These are phyloP conservation scores for Myrmecobius fasciatus DNA, from an alignment of 2,113 vertebrate genomes.

Conservation along the genomic window DNA sequence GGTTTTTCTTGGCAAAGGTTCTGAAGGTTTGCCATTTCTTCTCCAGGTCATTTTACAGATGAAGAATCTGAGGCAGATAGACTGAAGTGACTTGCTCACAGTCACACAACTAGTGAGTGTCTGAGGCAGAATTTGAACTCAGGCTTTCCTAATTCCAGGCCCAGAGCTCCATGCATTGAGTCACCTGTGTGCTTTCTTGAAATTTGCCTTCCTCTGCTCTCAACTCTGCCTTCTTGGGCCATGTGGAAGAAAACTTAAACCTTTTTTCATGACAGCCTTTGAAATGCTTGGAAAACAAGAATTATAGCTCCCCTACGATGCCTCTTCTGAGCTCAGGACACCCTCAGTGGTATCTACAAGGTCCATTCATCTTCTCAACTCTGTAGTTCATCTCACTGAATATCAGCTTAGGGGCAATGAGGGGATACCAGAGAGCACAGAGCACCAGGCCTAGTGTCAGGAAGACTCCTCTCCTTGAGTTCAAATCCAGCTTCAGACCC, in stretches of 20 bases:
- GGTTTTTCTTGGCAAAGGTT: neutral
- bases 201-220: neutral
- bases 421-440: too few relatives aligned
- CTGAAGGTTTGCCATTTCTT: neutral
- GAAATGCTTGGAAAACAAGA: neutral
- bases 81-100: neutral
- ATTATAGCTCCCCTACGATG: neutral
- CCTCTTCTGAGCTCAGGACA: too few relatives aligned
- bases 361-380: neutral
- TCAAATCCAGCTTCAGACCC: neutral
- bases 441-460: neutral
- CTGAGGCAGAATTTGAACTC: neutral
- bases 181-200: neutral
- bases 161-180: too few relatives aligned
- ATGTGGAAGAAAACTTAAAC: neutral
- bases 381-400: neutral
- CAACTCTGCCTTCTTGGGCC: neutral
- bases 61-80: too few relatives aligned
- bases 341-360: neutral
- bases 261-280: neutral
- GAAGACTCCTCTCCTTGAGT: neutral
- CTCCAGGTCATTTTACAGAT: too few relatives aligned
- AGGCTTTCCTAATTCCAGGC: neutral
- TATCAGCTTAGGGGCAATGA: neutral
- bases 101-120: neutral